phyloP scores from a whole-genome alignment of 2,888 invertebrate genomes.

The Kryphioiulus occultus region DNA sequence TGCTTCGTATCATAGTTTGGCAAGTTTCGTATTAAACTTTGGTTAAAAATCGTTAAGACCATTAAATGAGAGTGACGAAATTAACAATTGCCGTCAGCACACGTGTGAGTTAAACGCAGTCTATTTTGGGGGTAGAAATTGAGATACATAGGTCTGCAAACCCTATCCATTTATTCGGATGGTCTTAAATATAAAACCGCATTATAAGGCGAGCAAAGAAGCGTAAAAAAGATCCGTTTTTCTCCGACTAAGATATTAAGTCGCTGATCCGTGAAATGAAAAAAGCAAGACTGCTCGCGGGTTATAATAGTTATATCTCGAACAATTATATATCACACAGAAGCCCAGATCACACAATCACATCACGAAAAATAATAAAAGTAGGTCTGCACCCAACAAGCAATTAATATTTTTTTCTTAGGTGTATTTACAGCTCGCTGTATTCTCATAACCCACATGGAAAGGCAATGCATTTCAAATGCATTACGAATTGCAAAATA shows the following conservation, averaged over 20 bases:
- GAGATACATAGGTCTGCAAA: not conserved
- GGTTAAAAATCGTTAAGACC: not conserved
- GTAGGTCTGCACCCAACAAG: not conserved
- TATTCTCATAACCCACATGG: too few species aligned
- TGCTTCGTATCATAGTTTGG: not conserved
- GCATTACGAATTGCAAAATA: too few species aligned
- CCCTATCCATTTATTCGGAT: not conserved
- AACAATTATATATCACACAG: not conserved
- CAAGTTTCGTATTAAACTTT: not conserved
- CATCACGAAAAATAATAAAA: conserved; percentile 15
- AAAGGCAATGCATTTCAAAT: too few species aligned
- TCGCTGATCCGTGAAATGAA: conserved; percentile 16
- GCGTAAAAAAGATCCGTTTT: conserved; percentile 1
- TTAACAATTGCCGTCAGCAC: not conserved
- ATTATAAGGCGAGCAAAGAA: not conserved
- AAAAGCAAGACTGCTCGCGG: not conserved
- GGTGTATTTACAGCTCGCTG: too few species aligned
- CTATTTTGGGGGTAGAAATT: not conserved
- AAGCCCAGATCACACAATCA: not conserved
- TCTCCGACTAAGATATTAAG: conserved; percentile 2
- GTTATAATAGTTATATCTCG: conserved; percentile 1
- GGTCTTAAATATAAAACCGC: conserved; percentile 17
- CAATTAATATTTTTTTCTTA: not conserved
- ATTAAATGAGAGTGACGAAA: not conserved
- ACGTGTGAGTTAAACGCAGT: not conserved